A percentile compares a stretch with the other conserved stretches of the same genome.
These are phyloP conservation scores for Pipistrellus kuhlii DNA, from an alignment of 2,797 vertebrate genomes.

Conservation along the genomic window DNA sequence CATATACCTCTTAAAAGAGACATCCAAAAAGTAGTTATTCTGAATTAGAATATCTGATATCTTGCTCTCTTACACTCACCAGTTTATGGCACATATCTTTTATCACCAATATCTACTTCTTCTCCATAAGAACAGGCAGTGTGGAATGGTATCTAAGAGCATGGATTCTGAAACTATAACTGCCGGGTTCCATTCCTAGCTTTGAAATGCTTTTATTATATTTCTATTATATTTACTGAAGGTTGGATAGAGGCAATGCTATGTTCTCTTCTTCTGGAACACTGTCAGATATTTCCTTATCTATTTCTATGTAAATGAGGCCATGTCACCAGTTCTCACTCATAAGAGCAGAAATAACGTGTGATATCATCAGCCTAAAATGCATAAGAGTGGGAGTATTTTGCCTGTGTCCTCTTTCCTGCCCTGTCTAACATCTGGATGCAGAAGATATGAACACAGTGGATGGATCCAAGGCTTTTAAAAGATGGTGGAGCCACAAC, in stretches of 20 bases:
- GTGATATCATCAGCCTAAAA: background rate
- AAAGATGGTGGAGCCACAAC: background rate
- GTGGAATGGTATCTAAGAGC: background rate
- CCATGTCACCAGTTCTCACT: background rate
- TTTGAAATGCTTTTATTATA: background rate
- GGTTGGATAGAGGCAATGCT: background rate
- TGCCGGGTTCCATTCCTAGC: background rate
- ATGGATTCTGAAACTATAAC: background rate
- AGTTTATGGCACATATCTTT: background rate
- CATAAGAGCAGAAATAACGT: background rate
- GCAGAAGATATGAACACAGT: background rate
- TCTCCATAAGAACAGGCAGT: background rate
- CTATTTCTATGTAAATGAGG: background rate
- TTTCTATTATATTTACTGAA: constrained; percentile 20
- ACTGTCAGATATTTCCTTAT: background rate
- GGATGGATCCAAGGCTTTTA: background rate
- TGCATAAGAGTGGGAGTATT: background rate
- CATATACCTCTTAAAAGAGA: background rate
- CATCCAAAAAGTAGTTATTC: background rate
- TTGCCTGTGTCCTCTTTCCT: background rate
- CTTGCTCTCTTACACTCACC: background rate
- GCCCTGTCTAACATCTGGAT: background rate
- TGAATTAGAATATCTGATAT: constrained; percentile 22
- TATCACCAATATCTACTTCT: background rate
- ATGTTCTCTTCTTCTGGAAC: background rate